Conservation (phyloP, 2,113 vertebrate species). For the Meleagris gallopavo region DNA sequence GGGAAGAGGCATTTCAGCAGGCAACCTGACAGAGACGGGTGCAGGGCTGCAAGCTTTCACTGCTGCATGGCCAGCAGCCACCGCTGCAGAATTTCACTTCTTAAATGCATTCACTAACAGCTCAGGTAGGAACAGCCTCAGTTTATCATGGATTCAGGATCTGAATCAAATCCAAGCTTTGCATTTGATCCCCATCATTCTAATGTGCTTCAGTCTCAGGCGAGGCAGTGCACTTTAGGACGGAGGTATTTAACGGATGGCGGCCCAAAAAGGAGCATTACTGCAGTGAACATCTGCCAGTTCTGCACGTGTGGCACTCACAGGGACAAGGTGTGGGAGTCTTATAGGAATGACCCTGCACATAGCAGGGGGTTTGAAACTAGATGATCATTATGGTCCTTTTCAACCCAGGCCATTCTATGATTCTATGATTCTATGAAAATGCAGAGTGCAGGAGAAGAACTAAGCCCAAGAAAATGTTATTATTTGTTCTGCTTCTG, state of each 20-base stretch:
- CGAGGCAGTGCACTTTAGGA: not conserved
- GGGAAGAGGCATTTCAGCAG: not conserved
- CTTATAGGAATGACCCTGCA: not conserved
- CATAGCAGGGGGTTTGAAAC: too few relatives aligned
- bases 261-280: not conserved
- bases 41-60: not conserved
- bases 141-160: not conserved
- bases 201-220: not conserved
- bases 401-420: too few relatives aligned
- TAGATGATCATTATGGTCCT: too few relatives aligned
- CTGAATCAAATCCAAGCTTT: not conserved
- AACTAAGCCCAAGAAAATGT: not conserved
- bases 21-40: not conserved
- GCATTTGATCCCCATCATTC: not conserved
- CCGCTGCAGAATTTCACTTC: not conserved
- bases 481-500: not conserved
- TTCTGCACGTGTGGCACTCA: fast-evolving
- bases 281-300: not conserved
- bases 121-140: not conserved
- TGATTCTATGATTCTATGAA: not conserved
- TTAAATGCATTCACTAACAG: not conserved
- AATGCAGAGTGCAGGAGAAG: not conserved
- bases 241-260: not conserved
- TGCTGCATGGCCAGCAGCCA: not conserved
- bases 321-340: not conserved